phyloP scores from a whole-genome alignment of 2,113 vertebrate species.

The Trichechus manatus region DNA sequence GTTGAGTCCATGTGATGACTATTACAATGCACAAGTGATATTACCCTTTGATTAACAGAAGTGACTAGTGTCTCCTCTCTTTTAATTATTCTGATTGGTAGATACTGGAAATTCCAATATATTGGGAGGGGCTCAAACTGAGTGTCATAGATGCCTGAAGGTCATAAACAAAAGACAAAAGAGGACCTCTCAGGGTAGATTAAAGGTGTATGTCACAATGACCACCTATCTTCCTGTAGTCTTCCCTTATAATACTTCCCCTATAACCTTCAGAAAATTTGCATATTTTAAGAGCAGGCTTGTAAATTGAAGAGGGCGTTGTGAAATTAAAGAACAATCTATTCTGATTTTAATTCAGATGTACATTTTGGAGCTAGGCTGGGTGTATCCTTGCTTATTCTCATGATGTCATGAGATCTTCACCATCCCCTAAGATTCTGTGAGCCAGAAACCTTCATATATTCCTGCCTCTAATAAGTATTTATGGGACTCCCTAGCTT shows the following conservation, averaged over 20 bases:
- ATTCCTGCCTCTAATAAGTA: not conserved
- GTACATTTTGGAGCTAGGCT: not conserved
- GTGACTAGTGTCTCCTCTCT: not conserved
- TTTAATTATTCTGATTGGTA: not conserved
- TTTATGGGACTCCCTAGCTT: not conserved
- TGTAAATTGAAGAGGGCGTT: not conserved
- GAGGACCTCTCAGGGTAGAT: not conserved
- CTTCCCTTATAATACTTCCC: not conserved
- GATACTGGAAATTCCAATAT: not conserved
- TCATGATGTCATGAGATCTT: not conserved
- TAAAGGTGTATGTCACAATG: not conserved
- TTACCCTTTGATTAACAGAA: not conserved
- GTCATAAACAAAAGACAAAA: not conserved
- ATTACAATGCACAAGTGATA: not conserved
- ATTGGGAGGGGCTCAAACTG: not conserved
- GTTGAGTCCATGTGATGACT: not conserved
- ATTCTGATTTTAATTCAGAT: slow-evolving; percentile 57
- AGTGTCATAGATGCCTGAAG: not conserved
- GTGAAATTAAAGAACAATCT: not conserved
- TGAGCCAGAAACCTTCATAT: not conserved
- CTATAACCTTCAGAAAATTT: not conserved
- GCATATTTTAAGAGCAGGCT: not conserved
- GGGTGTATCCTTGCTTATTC: not conserved
- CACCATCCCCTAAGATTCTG: not conserved
- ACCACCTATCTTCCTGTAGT: not conserved